Conservation (phyloP, 2,113 vertebrate species). For the Phylloscopus trochilus region DNA sequence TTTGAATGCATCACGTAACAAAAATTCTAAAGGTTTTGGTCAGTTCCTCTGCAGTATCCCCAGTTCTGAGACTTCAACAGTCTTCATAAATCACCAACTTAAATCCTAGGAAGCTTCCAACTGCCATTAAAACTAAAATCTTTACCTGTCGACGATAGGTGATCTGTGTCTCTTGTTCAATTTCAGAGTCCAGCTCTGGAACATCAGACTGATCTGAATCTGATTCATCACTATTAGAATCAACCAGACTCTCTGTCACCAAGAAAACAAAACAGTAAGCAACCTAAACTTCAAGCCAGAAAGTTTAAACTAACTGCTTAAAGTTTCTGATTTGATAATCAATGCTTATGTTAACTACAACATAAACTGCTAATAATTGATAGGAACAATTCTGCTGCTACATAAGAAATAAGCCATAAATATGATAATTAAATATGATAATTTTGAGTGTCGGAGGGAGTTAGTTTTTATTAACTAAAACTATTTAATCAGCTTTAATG, state of each 20-base stretch:
- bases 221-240: slow-evolving; percentile 97
- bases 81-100: neutral
- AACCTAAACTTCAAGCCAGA: neutral
- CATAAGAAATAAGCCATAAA: neutral
- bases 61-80: neutral
- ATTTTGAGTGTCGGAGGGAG: neutral
- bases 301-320: neutral
- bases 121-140: neutral
- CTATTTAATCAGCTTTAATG: neutral
- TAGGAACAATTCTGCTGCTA: neutral
- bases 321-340: slow-evolving; percentile 15
- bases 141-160: slow-evolving; percentile 91
- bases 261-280: neutral
- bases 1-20: neutral
- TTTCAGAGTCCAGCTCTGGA: slow-evolving; percentile 98
- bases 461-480: neutral
- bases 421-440: neutral
- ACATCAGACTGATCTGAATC: slow-evolving; percentile 98
- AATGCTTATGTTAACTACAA: neutral
- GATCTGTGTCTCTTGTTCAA: slow-evolving; percentile 96
- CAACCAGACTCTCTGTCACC: slow-evolving; percentile 86
- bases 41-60: neutral
- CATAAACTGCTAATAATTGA: neutral
- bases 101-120: neutral
- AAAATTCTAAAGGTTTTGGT: neutral